These are phyloP conservation scores for Argopecten irradians DNA, from an alignment of 1,140 invertebrate genomes.

Conservation along the genomic window DNA sequence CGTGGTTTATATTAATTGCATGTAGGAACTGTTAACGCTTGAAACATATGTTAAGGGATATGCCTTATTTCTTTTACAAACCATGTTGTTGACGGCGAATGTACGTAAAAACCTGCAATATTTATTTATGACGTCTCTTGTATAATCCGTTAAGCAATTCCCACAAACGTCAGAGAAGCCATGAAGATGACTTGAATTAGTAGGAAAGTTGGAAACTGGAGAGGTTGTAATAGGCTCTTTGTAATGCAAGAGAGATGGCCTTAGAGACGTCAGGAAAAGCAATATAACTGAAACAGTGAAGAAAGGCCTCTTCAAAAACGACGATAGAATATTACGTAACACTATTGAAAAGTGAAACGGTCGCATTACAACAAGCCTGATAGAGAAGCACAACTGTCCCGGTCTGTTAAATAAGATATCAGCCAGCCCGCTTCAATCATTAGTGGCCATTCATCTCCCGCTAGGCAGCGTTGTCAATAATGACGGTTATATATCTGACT, in stretches of 20 bases:
- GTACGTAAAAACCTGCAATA: no score
- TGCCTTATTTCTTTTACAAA: no score
- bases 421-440: neutral
- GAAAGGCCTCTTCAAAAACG: neutral
- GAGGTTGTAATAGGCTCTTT: neutral
- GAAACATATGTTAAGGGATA: no score
- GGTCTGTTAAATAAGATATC: neutral
- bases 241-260: neutral
- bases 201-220: neutral
- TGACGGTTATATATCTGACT: slow-evolving; percentile 7
- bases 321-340: neutral
- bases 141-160: neutral
- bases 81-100: no score
- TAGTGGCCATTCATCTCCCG: neutral
- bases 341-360: neutral
- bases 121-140: neutral
- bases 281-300: neutral
- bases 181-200: neutral
- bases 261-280: neutral
- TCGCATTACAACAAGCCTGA: neutral
- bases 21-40: no score
- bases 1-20: no score
- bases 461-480: slow-evolving; percentile 7
- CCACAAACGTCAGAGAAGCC: neutral
- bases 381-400: neutral